A percentile compares a stretch with the other conserved stretches of the same genome.
phyloP scores from a whole-genome alignment of 2,113 vertebrate genomes.

The Antigone vipio region DNA sequence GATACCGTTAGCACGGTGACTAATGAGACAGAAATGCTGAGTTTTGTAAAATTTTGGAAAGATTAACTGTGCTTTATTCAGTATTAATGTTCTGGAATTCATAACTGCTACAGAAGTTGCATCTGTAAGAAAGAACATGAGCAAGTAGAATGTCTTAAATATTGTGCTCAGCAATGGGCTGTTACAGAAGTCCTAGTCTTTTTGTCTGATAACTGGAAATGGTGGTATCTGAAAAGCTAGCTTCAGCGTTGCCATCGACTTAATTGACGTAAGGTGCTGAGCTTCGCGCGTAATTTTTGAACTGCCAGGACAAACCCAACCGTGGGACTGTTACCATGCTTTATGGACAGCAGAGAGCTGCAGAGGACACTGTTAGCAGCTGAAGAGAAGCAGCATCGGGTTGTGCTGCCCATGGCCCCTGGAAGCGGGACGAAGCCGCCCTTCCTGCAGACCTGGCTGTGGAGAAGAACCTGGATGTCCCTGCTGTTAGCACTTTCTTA shows the following conservation, averaged over 20 bases:
- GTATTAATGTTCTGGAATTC: background rate
- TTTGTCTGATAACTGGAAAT: background rate
- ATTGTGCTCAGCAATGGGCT: background rate
- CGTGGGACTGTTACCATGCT: no score
- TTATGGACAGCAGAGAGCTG: background rate
- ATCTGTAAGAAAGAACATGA: background rate
- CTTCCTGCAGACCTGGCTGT: background rate
- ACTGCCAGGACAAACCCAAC: background rate
- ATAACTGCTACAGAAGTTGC: background rate
- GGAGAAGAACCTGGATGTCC: background rate
- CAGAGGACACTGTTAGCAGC: background rate
- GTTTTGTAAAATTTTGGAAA: background rate
- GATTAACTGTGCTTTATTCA: background rate
- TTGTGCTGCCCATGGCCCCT: background rate
- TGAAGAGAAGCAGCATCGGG: background rate
- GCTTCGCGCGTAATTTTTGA: background rate
- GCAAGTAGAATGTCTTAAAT: background rate
- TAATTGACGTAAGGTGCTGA: background rate
- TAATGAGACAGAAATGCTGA: background rate
- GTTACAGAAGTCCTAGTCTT: background rate
- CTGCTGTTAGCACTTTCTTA: background rate
- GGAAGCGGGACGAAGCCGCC: background rate
- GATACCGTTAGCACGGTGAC: background rate
- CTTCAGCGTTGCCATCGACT: conserved; percentile 5
- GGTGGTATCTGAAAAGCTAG: background rate